Percentiles rank a stretch among this genome's conserved stretches.
Conservation (phyloP, 2,888 invertebrate genomes). For the Ecliptopera silaceata region DNA sequence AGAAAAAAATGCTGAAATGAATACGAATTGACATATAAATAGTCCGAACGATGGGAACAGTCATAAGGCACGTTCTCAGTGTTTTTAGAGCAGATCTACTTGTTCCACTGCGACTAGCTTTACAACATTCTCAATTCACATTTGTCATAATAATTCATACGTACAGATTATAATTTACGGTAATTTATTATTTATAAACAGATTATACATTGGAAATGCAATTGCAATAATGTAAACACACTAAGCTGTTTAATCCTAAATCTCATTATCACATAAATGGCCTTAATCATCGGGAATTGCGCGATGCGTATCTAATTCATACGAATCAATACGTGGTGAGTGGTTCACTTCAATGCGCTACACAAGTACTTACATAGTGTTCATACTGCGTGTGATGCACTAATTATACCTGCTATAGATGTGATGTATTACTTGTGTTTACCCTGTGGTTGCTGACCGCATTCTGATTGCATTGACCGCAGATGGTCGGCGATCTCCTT, state of each 20-base stretch:
- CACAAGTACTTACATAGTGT: too few relatives aligned
- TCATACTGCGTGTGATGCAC: too few relatives aligned
- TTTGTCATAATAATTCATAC: too few relatives aligned
- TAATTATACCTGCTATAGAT: background rate
- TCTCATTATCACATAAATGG: conserved; percentile 8
- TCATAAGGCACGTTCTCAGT: too few relatives aligned
- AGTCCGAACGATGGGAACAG: too few relatives aligned
- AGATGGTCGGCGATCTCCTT: background rate
- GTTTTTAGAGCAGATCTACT: too few relatives aligned
- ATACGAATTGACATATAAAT: too few relatives aligned
- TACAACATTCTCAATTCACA: too few relatives aligned
- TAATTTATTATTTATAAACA: background rate
- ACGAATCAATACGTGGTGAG: background rate
- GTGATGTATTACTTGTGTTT: background rate
- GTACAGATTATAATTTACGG: background rate
- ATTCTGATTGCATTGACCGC: conserved; percentile 6
- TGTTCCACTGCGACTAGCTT: too few relatives aligned
- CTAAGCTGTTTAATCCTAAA: conserved; percentile 8
- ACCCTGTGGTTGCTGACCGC: background rate
- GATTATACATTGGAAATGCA: conserved; percentile 1
- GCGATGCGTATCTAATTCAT: background rate
- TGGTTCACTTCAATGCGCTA: too few relatives aligned
- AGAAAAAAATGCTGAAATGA: background rate
- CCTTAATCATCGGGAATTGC: conserved; percentile 1
- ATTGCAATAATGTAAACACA: background rate